Base-by-base conservation (phyloP, 1,140 invertebrate species). In the Drosophila busckii region DNA sequence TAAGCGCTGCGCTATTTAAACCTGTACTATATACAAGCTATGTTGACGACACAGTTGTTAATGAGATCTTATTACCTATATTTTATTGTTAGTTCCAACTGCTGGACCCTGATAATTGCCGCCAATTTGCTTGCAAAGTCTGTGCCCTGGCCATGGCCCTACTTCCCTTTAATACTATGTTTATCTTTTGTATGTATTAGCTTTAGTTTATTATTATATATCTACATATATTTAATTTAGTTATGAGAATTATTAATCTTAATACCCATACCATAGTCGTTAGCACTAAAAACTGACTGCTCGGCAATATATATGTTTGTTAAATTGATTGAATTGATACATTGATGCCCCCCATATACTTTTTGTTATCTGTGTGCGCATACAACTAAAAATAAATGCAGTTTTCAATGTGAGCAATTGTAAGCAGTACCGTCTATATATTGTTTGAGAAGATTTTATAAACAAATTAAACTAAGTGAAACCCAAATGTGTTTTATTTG, bases 221-320 rank as follows among this genome's bases (percentile, higher is more conserved):
- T 63, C 50, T 52, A 63, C n/a, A n/a, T n/a, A 69, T 71, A 45
- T 58, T 52, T 71, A 80, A 63, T 67, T 82, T 68, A 73, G 69
- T 64, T 82, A 73, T 73, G 75, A 73, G 73, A 78, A 80, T 78
- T 73, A 78, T 78, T 78, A 78, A 82, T 73, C 31, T 80, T 78
- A 78, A 73, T 60, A 45, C 45, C 55, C 37, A 28, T 19, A 13
- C 9, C 12, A 10, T 28, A 61, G 49, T 65, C 50, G 29, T 48
- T 52, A 52, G 46, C 40, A 54, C 42, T 48, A 56, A 54, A 41
- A n/a, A n/a, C n/a, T 45, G 45, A 64, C 55, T 61, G 55, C 52
- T 56, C 34, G 45, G 52, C 54, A 58, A 25, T 42, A 28, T 29
- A 40, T 34, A n/a, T 42, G 26, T 42, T 41, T 54, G 62, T 37